Conservation (phyloP, 1,140 invertebrate genomes). For the Pseudomyrmex flavicornis region DNA sequence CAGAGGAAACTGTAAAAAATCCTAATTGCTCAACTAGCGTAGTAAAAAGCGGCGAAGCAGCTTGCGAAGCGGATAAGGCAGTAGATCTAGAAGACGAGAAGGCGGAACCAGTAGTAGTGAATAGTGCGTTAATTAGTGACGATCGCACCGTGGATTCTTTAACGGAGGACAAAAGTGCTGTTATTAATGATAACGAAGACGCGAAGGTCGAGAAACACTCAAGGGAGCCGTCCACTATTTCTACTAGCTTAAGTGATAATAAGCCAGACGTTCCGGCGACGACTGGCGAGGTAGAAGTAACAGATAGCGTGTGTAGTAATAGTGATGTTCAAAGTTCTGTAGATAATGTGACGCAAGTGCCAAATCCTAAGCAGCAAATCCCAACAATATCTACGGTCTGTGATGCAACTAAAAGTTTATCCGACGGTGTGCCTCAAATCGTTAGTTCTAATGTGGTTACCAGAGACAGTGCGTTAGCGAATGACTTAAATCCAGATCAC, state of each 20-base stretch:
- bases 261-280: constrained; percentile 80
- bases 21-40: constrained; percentile 83
- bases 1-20: constrained; percentile 72
- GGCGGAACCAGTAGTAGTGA: constrained; percentile 71
- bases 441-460: constrained; percentile 82
- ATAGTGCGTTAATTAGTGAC: constrained; percentile 76
- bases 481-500: constrained; percentile 77
- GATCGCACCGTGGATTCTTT: constrained; percentile 71
- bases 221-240: constrained; percentile 87
- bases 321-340: constrained; percentile 83
- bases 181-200: constrained; percentile 81
- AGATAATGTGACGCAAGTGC: constrained; percentile 86
- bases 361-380: constrained; percentile 88
- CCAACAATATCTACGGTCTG: constrained; percentile 91
- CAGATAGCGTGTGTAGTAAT: constrained; percentile 84
- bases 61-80: constrained; percentile 50
- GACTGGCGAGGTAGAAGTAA: constrained; percentile 80
- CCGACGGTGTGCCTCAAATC: constrained; percentile 84
- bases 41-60: constrained; percentile 74
- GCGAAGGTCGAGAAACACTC: constrained; percentile 78
- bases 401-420: constrained; percentile 87
- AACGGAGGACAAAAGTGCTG: constrained; percentile 79
- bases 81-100: constrained; percentile 70
- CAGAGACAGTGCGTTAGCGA: constrained; percentile 77
- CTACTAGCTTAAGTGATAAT: constrained; percentile 86